These are phyloP conservation scores for Emydura subglobosa DNA, from an alignment of 2,113 vertebrate species.

Conservation along the genomic window DNA sequence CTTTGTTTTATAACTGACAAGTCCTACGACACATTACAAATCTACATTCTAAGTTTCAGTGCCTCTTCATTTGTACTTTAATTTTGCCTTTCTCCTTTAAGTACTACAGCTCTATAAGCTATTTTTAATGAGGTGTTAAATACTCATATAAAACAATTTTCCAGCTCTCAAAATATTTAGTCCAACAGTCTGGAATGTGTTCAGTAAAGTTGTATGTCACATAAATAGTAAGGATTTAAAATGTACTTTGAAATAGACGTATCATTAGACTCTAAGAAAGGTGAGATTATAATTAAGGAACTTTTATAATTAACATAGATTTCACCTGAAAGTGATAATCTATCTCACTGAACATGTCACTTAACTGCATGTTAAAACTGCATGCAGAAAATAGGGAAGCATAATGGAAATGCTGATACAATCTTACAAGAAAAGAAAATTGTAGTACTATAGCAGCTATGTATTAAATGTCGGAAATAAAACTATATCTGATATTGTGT, in stretches of 20 bases:
- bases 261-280: not conserved
- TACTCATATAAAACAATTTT: not conserved
- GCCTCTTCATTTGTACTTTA: not conserved
- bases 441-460: not conserved
- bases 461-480: not conserved
- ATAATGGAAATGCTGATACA: not conserved
- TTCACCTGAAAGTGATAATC: not conserved
- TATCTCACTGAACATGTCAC: not conserved
- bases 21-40: not conserved
- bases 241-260: not conserved
- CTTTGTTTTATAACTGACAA: not conserved
- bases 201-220: not conserved
- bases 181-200: not conserved
- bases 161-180: not conserved
- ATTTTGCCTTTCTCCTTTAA: not conserved
- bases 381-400: not conserved
- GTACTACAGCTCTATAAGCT: not conserved
- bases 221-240: not conserved
- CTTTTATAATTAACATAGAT: not conserved
- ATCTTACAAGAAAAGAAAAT: not conserved
- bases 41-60: not conserved
- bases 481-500: not conserved
- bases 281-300: not conserved
- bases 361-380: not conserved
- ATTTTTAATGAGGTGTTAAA: not conserved